Conservation (phyloP, 2,113 vertebrate genomes). For the Catagonus wagneri region DNA sequence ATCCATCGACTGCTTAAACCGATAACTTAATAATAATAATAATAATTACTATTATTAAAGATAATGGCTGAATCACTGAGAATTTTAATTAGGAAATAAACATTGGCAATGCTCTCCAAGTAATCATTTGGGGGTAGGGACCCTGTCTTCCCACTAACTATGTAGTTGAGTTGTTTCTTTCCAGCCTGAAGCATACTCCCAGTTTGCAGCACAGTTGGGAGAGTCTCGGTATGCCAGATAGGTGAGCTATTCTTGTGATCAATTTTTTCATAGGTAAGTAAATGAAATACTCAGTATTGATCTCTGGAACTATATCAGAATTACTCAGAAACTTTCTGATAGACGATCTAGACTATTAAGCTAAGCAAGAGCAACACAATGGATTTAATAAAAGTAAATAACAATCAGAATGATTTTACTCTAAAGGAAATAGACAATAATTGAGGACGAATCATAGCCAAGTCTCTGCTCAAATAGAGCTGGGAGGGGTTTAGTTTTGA, state of each 20-base stretch:
- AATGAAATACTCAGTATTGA: neutral
- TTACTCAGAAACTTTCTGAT: neutral
- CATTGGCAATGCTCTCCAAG: neutral
- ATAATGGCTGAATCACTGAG: neutral
- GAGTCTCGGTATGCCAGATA: neutral
- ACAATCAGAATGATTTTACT: constrained; percentile 22
- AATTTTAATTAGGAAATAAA: constrained; percentile 15
- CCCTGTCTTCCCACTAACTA: neutral
- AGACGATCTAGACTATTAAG: constrained; percentile 3
- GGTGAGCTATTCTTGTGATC: neutral
- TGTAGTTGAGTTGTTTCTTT: neutral
- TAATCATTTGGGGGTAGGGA: neutral
- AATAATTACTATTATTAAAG: too few relatives aligned
- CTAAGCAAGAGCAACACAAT: neutral
- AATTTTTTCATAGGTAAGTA: neutral
- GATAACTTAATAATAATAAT: too few relatives aligned
- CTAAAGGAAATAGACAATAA: constrained; percentile 3
- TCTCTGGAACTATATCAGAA: neutral
- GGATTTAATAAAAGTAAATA: constrained; percentile 28
- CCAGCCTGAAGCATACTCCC: neutral
- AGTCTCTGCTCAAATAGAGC: neutral
- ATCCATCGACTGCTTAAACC: neutral
- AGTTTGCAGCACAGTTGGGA: neutral
- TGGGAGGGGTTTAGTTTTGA: neutral
- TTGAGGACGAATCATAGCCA: constrained; percentile 3